Base-by-base conservation (phyloP, 2,888 invertebrate species). In the Hofmannophila pseudospretella region DNA sequence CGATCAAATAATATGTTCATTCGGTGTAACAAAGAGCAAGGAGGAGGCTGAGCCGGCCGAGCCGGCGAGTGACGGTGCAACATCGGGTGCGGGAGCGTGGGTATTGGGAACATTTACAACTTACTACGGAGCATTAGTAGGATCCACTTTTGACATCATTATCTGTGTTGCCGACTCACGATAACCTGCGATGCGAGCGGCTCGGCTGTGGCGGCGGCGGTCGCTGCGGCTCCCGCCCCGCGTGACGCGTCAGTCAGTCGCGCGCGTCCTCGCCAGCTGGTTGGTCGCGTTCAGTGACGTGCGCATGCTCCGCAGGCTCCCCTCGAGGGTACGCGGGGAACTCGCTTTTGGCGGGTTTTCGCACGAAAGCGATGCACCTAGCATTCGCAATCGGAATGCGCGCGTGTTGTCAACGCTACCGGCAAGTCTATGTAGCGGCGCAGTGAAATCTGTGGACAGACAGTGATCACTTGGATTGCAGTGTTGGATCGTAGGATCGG, bases 71-170 rank as follows among this genome's bases (percentile, higher is more conserved):
- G 70, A 66, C 65, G 55, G 51, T 65, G 68, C 72, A 71, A 61
- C 52, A 65, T 65, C 53, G 51, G 45, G 35, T 47, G 47, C 42
- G 44, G 36, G 47, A 4, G 16, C 16, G 3, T 16, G 60, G 62
- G 61, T 66, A 73, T 74, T 77, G 62, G 61, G 60, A 68, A 61
- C 72, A 67, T 81, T 81, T 76, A 81, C 74, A 81, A 78, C 75
- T 78, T 80, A 84, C 80, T 81, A 76, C 72, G 72, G 77, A 80
- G 70, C 76, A 82, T 84, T 84, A 84, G 85, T 78, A 71, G 78
- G 78, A 84, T 84, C 85, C 84, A 81, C 84, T 84, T 86, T 82
- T 85, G 85, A 84, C 84, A 84, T 86, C 82, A 85, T 84, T 86
- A 86, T 86, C 84, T 84, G n/a, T n/a, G n/a, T 75, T 74, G 71